Conservation (phyloP, 2,888 invertebrate genomes). For the Bellardia pandia region DNA sequence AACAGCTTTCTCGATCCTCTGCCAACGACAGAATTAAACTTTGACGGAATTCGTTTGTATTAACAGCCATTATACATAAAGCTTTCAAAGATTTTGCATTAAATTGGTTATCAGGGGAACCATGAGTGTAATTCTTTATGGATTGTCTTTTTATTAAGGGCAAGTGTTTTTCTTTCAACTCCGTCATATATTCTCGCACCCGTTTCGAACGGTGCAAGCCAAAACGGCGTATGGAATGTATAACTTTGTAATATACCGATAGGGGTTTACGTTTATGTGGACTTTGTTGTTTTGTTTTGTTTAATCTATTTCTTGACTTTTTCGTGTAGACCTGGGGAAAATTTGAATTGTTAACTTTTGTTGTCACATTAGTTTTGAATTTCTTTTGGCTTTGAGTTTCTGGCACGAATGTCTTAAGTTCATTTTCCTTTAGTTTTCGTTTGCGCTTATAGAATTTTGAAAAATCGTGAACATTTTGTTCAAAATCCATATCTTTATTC, state of each 20-base stretch:
- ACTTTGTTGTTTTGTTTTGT: neutral
- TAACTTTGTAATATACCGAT: constrained; percentile 75
- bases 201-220: constrained; percentile 49
- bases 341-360: constrained; percentile 61
- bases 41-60: constrained; percentile 76
- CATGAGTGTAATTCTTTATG: constrained; percentile 73
- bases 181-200: constrained; percentile 74
- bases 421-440: constrained; percentile 74
- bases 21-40: constrained; percentile 30
- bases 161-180: constrained; percentile 76
- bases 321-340: constrained; percentile 73
- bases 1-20: neutral
- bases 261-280: constrained; percentile 55
- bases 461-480: constrained; percentile 77
- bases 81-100: constrained; percentile 78
- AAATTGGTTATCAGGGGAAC: constrained; percentile 25
- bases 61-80: constrained; percentile 76
- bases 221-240: constrained; percentile 72
- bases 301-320: constrained; percentile 67
- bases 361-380: constrained; percentile 21
- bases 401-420: neutral
- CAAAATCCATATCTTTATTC: constrained; percentile 69
- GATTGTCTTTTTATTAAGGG: constrained; percentile 78
- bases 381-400: constrained; percentile 33
- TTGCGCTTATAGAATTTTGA: constrained; percentile 80